Evolutionary conservation across 2,888 invertebrate species (phyloP), one percentile per base, ranked within the genome.

Genomic region (Crepidodera aurea): DNA sequence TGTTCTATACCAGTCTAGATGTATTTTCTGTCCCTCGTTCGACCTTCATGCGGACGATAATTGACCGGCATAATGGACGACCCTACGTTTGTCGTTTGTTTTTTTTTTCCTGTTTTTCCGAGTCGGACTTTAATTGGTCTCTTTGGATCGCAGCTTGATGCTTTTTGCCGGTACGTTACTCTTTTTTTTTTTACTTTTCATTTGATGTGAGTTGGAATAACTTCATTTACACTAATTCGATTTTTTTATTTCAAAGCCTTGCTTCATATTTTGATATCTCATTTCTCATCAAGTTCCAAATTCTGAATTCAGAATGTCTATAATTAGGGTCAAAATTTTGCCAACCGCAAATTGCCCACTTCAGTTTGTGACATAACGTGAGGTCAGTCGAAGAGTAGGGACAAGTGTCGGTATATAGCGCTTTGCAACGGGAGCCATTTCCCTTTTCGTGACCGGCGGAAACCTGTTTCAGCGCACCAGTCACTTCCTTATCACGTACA

Each of bases 401-500:
- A 40, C 48, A 58, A 51, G 48, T 58, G 50, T n/a, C n/a, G n/a
- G n/a, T n/a, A n/a, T n/a, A n/a, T n/a, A n/a, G n/a, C n/a, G 57
- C 40, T 66, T 32, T 44, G 16, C 56, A 56, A 65, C 58, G 69
- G 67, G 70, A 69, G 71, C 68, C 71, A 73, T 73, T 73, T 75
- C 73, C 74, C 62, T 70, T 71, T 68, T 59, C 71, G 73, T 73
- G 73, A 73, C 69, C 69, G 59, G 54, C 66, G 64, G 69, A 64
- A 71, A 65, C 68, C 65, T 60, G 61, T 63, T 66, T 67, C 59
- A 57, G 66, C 73, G 72, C 69, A 71, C 71, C 67, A 73, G 68
- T 70, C 71, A 71, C 69, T 74, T 73, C 74, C 74, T 74, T 73
- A 73, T 73, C 72, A 66, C 58, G 48, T 66, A 62, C 53, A 63